Evolutionary conservation across 2,888 invertebrate genomes (phyloP).

Genomic region (Trichogramma evanescens): DNA sequence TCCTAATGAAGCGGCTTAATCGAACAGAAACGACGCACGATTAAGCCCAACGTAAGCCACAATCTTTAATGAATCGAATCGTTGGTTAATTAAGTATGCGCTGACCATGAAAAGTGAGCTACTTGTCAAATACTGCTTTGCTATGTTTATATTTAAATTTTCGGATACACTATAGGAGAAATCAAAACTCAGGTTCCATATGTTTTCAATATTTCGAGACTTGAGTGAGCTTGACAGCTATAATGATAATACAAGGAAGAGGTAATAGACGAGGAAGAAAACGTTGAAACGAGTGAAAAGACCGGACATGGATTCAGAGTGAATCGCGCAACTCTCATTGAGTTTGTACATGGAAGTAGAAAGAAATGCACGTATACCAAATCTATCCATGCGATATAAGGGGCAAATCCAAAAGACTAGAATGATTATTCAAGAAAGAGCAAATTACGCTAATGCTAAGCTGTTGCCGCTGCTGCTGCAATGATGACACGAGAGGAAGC

Average conservation of each 20-base stretch:
- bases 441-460: too few species aligned
- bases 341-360: too few species aligned
- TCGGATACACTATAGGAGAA: too few species aligned
- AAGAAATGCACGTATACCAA: neutral
- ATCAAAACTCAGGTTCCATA: too few species aligned
- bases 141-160: too few species aligned
- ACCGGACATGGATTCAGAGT: neutral
- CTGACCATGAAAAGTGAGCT: too few species aligned
- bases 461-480: neutral
- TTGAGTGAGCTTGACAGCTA: neutral
- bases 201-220: neutral
- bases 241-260: neutral
- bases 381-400: conserved; percentile 1
- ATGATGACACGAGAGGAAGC: conserved; percentile 26
- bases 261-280: neutral
- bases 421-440: conserved; percentile 1
- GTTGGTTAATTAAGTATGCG: too few species aligned
- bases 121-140: too few species aligned
- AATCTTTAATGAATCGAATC: too few species aligned
- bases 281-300: neutral
- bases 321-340: neutral
- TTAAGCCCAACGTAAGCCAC: too few species aligned
- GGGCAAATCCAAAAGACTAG: conserved; percentile 28
- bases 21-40: too few species aligned
- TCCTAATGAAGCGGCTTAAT: too few species aligned